Percentiles rank a stretch among this genome's conserved stretches.
These are phyloP conservation scores for Hippolais icterina DNA, from an alignment of 2,113 vertebrate species.

Conservation along the genomic window DNA sequence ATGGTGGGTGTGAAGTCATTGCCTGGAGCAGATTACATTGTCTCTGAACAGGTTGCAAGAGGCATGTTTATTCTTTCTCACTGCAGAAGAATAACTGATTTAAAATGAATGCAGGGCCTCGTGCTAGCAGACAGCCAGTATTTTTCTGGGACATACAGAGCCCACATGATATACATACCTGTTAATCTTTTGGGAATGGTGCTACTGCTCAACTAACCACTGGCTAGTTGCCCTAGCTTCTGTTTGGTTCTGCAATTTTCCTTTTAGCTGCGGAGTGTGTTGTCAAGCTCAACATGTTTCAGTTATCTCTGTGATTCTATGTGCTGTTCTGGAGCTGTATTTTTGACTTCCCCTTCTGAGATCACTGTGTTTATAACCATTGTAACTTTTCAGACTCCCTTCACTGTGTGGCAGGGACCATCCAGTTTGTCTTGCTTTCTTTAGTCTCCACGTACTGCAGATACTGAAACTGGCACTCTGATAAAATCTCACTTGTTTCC, in stretches of 20 bases:
- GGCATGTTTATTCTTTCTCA: constrained; percentile 1
- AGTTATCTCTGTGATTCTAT: not conserved
- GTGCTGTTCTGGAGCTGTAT: not conserved
- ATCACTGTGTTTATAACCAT: not conserved
- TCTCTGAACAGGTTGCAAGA: not conserved
- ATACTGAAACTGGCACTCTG: not conserved
- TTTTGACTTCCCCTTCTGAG: not conserved
- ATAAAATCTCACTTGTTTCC: not conserved
- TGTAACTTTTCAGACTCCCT: not conserved
- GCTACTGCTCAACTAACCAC: not conserved
- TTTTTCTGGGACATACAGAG: not conserved
- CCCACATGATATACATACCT: not conserved
- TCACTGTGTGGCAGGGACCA: not conserved
- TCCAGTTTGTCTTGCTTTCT: not conserved
- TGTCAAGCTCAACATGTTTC: not conserved
- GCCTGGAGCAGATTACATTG: constrained; percentile 11
- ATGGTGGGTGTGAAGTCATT: constrained; percentile 3
- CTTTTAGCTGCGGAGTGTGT: not conserved
- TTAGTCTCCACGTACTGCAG: not conserved
- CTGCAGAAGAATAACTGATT: not conserved
- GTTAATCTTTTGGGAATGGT: not conserved
- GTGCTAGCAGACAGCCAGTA: not conserved
- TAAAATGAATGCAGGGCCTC: not conserved
- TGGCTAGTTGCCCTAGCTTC: not conserved
- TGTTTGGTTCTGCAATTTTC: not conserved